These are phyloP conservation scores for Dasyornis broadbenti DNA, from an alignment of 2,113 vertebrate species.

Conservation along the genomic window DNA sequence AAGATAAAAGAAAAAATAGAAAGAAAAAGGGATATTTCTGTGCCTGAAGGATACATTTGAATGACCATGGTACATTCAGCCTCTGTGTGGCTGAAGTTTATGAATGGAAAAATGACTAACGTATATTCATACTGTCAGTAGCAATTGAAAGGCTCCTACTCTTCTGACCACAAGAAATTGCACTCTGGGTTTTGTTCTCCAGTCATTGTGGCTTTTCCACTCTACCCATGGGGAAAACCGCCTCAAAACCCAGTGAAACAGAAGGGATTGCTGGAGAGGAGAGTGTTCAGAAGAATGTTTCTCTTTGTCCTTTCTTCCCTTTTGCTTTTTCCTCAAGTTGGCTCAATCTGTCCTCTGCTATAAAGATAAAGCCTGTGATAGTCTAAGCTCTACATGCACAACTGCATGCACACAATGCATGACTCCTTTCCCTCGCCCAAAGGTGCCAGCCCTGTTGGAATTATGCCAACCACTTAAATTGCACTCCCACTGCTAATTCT, in stretches of 20 bases:
- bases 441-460: neutral
- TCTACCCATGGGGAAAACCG: neutral
- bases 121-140: slow-evolving; percentile 13
- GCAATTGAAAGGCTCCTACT: slow-evolving; percentile 5
- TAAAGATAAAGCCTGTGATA: neutral
- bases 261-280: neutral
- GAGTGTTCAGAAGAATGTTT: neutral
- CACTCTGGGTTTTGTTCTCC: slow-evolving; percentile 13
- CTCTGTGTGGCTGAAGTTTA: neutral
- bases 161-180: neutral
- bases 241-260: neutral
- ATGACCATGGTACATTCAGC: neutral
- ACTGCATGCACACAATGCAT: no score
- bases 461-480: neutral
- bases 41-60: slow-evolving; percentile 4
- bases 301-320: neutral
- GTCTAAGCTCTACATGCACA: neutral
- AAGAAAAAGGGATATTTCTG: neutral
- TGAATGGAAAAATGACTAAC: slow-evolving; percentile 12
- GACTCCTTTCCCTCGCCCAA: neutral
- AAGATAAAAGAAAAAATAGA: neutral
- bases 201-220: neutral
- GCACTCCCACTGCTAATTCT: neutral
- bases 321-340: neutral
- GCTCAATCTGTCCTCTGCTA: neutral